Base-by-base conservation (phyloP, 2,888 invertebrate genomes). In the Aplocera efformata region DNA sequence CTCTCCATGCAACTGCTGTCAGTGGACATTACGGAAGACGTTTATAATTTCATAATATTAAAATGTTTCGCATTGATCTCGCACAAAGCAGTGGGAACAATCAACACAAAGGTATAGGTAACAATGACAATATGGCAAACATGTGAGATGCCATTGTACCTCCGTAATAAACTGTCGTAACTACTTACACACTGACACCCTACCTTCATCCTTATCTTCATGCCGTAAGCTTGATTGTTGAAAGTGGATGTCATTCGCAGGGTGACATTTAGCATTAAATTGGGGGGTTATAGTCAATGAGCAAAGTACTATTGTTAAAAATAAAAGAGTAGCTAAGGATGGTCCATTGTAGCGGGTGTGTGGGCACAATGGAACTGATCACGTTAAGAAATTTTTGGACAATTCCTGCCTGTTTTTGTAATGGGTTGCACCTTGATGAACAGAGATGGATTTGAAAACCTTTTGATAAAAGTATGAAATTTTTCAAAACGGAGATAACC, bases 1-100 rank as follows among this genome's bases (percentile, higher is more conserved):
- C 28, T 42, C 65, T 71, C 69, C 34, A 58, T 11, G 21, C 11
- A 23, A 33, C 40, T 41, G 39, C 32, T 61, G 57, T 28, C 56
- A 42, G 52, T 35, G 60, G 59, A 63, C 61, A 56, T 71, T 69
- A 74, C 82, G 83, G 84, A 86, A 86, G 84, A 86, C 83, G 74
- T 84, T 81, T 80, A 85, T 86, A 86, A 85, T 86, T 86, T 83
- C 78, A 80, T 79, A 82, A 85, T 86, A 88, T 88, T 88, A 88
- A 85, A 86, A 86, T 85, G 86, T 86, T 85, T 86, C 84, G 67
- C 84, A 85, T 85, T 81, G 84, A 85, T 84, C 71, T 64, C 55
- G 52, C 63, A 84, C 85, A 81, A 82, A 68, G 59, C 59, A 48
- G 42, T 52, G 58, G 63, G 75, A 83, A 86, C 85, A 88, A 86